phyloP scores from a whole-genome alignment of 2,888 invertebrate genomes.

The Melanchra persicariae region DNA sequence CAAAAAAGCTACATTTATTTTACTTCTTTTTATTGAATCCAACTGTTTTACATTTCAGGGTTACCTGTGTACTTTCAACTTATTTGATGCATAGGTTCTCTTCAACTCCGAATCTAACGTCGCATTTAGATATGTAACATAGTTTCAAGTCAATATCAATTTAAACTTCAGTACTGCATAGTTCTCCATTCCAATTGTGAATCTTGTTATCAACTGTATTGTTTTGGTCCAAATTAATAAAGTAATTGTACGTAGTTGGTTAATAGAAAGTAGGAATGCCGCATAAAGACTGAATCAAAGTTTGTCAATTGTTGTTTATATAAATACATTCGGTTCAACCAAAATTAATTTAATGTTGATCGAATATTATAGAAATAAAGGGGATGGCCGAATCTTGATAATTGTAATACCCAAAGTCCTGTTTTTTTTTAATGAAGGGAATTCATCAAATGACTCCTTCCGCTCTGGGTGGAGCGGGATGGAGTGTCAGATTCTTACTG shows the following conservation, averaged over 20 bases:
- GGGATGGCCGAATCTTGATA: too few species aligned
- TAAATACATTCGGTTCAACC: conserved; percentile 9
- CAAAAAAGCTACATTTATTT: too few species aligned
- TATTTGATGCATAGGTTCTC: background rate
- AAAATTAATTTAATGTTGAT: background rate
- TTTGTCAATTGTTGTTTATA: conserved; percentile 9
- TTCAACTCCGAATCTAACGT: background rate
- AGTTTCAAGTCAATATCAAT: conserved; percentile 43
- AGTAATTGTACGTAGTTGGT: conserved; percentile 20
- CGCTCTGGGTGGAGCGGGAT: too few species aligned
- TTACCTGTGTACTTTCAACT: background rate
- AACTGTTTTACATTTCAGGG: too few species aligned
- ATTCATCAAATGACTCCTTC: too few species aligned
- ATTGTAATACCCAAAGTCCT: too few species aligned
- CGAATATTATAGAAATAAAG: background rate
- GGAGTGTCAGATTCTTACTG: too few species aligned
- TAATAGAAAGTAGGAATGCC: background rate
- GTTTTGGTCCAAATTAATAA: conserved; percentile 28
- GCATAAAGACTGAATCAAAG: conserved; percentile 2
- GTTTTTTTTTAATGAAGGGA: too few species aligned
- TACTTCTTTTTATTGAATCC: too few species aligned
- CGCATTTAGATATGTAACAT: conserved; percentile 7
- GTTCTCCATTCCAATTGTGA: conserved; percentile 24
- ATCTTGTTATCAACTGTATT: conserved; percentile 43
- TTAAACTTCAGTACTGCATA: conserved; percentile 45